Percentiles rank a stretch among this genome's conserved stretches.
These are phyloP conservation scores for Hydrolagus affinis DNA, from an alignment of 2,113 vertebrate genomes.

Conservation along the genomic window DNA sequence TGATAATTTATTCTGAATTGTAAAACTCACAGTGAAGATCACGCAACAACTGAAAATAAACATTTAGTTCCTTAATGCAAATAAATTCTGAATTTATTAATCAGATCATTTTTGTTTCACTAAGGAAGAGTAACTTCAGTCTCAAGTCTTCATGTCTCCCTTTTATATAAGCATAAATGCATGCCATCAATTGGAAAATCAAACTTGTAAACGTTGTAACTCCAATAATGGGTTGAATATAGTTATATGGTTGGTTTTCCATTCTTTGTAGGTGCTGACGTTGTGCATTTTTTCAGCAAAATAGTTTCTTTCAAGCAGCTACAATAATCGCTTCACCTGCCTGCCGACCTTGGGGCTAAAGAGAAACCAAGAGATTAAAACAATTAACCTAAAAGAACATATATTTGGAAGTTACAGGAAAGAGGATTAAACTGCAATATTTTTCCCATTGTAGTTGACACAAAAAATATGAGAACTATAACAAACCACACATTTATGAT, in stretches of 20 bases:
- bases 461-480: too few species aligned
- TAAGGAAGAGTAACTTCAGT: not conserved
- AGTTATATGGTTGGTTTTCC: too few species aligned
- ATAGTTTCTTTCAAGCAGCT: conserved; percentile 56
- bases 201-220: not conserved
- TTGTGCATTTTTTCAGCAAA: not conserved
- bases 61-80: not conserved
- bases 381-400: not conserved
- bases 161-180: not conserved
- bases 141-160: not conserved
- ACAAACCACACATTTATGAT: too few species aligned
- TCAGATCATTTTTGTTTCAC: not conserved
- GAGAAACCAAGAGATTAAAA: conserved; percentile 26
- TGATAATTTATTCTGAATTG: not conserved
- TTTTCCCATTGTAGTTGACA: not conserved
- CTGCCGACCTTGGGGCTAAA: conserved; percentile 85
- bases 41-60: not conserved
- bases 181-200: not conserved
- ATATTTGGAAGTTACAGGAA: not conserved
- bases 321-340: conserved; percentile 72
- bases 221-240: not conserved
- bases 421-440: not conserved
- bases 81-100: conserved; percentile 14
- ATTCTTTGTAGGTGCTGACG: not conserved
- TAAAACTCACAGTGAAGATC: conserved; percentile 4